Evolutionary conservation across 1,140 invertebrate genomes (phyloP).

Genomic region (Lepidotrigona ventralis): DNA sequence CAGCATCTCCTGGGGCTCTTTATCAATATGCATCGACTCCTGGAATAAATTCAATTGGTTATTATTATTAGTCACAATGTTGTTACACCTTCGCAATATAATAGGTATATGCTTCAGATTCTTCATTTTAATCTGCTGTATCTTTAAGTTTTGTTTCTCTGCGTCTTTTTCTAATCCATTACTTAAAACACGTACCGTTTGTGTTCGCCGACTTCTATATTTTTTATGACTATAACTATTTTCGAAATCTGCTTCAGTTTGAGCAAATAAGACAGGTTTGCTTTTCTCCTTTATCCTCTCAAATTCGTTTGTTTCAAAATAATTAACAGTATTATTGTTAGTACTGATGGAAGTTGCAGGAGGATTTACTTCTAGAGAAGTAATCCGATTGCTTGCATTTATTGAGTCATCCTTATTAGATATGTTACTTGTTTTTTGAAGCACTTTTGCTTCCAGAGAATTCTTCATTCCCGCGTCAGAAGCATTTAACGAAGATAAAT

Average conservation of each 20-base stretch:
- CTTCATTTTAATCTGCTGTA: conserved; percentile 9
- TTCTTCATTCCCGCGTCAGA: not conserved
- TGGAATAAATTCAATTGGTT: not conserved
- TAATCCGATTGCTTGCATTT: not conserved
- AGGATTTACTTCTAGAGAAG: not conserved
- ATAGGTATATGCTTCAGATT: conserved; percentile 16
- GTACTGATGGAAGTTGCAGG: no score
- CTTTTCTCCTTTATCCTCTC: not conserved
- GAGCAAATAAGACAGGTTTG: not conserved
- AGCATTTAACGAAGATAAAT: not conserved
- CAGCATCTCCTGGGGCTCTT: not conserved
- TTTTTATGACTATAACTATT: not conserved
- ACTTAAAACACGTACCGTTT: not conserved
- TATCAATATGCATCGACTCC: not conserved
- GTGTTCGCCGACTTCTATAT: not conserved
- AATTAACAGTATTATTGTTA: not conserved
- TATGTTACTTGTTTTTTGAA: not conserved
- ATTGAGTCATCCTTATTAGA: not conserved
- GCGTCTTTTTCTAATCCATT: not conserved
- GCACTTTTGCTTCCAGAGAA: not conserved
- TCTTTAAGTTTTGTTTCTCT: not conserved
- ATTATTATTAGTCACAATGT: not conserved
- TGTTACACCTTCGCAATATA: conserved; percentile 14
- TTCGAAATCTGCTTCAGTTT: not conserved
- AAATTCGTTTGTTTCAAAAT: not conserved